phyloP scores from a whole-genome alignment of 2,113 vertebrate genomes.

The Xerus inauris region DNA sequence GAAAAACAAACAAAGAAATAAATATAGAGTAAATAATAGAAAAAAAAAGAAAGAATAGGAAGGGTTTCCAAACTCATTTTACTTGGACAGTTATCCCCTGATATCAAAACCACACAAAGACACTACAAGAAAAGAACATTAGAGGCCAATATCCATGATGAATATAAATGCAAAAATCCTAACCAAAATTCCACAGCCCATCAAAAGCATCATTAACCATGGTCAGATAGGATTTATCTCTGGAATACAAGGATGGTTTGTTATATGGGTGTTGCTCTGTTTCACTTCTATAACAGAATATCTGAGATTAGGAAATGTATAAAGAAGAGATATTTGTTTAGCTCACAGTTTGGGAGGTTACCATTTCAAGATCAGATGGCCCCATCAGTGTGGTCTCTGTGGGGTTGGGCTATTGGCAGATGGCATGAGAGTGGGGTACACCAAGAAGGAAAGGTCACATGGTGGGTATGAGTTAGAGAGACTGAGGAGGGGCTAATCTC shows the following conservation, averaged over 20 bases:
- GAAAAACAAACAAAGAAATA: too few relatives aligned
- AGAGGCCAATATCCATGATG: neutral
- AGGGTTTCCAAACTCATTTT: neutral
- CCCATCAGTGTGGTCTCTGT: neutral
- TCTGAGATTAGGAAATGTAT: too few relatives aligned
- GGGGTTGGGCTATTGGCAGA: neutral
- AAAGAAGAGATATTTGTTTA: too few relatives aligned
- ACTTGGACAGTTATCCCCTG: too few relatives aligned
- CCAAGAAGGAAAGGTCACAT: too few relatives aligned
- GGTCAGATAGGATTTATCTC: neutral
- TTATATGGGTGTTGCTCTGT: neutral
- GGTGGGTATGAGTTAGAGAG: too few relatives aligned
- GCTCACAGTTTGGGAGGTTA: neutral
- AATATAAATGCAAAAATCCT: neutral
- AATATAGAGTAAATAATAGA: too few relatives aligned
- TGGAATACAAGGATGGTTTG: too few relatives aligned
- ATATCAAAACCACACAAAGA: neutral
- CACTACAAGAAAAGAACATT: neutral
- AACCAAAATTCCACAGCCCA: too few relatives aligned
- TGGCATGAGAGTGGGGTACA: neutral
- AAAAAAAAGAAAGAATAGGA: too few relatives aligned
- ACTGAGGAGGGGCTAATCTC: rapidly evolving
- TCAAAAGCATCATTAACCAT: too few relatives aligned
- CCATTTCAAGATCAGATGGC: neutral
- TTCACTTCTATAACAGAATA: neutral